A percentile compares a stretch with the other conserved stretches of the same genome.
phyloP scores from a whole-genome alignment of 1,140 invertebrate genomes.

The Archivesica marissinica region DNA sequence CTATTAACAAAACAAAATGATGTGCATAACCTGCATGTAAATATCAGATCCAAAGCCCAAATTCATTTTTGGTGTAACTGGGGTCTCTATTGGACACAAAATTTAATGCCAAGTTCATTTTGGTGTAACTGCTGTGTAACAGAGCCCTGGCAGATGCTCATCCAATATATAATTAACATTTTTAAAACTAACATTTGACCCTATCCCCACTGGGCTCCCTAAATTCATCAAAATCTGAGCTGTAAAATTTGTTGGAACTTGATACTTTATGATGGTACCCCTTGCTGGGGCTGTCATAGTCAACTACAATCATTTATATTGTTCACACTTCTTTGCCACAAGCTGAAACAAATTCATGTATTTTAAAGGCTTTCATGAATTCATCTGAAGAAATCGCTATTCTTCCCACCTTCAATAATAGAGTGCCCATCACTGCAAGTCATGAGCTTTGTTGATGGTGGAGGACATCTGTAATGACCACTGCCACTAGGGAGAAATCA shows the following conservation, averaged over 20 bases:
- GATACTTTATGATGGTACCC: conserved; percentile 19
- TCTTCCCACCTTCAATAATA: background rate
- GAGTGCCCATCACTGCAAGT: background rate
- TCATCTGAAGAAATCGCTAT: background rate
- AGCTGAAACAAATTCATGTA: background rate
- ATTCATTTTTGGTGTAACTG: no score
- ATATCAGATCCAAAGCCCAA: no score
- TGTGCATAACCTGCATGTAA: no score
- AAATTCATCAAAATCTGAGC: conserved; percentile 31
- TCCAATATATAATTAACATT: conserved; percentile 31
- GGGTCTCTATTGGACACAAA: no score
- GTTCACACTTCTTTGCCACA: background rate
- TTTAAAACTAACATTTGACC: conserved; percentile 44
- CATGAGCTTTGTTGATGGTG: background rate
- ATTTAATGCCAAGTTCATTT: no score
- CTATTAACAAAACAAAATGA: no score
- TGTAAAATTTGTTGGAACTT: conserved; percentile 25
- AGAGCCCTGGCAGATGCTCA: conserved; percentile 3
- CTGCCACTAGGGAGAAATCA: background rate
- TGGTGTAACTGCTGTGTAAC: no score
- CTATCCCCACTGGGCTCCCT: background rate
- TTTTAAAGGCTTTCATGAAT: background rate
- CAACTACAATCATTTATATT: conserved; percentile 27
- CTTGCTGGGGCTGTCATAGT: background rate
- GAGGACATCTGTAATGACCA: background rate